Base-by-base conservation (phyloP, 2,113 vertebrate species). In the Chunga burmeisteri region DNA sequence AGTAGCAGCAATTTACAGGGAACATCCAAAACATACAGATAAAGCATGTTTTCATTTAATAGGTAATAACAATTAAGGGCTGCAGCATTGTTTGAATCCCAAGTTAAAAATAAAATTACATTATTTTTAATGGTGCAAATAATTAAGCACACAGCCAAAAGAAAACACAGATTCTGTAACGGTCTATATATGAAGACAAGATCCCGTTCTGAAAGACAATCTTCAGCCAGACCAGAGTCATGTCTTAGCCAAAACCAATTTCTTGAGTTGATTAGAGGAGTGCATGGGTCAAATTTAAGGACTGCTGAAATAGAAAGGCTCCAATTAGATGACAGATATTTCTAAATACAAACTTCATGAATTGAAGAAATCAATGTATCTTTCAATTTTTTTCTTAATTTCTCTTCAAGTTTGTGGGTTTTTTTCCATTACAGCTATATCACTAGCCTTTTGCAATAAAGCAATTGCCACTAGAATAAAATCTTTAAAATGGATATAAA, bases 311-410 rank as follows among this genome's bases (percentile, higher is more conserved):
- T 6, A 81, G 14, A 72, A 72, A 53, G 10, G 5, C 5, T 47
- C 26, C 72, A 21, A 15, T 63, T 29, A 50, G 23, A 11, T 52
- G 10, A 40, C 22, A n/a, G 15, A 13, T 62, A 46, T n/a, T 67
- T 63, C 34, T 17, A 59, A 58, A 36, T 47, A 13, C 6, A 83
- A 40, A 34, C 25, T 38, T n/a, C 0, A 1, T 44, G 2, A 16
- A 40, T 12, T 53, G 10, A 29, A 84, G 34, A 90, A 66, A 59
- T 17, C 0, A 50, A 26, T 27, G 10, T 27, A 38, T 23, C 10
- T 77, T 83, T 32, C 21, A 27, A 23, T 3, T 0, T 11, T 44
- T 27, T 52, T 52, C 21, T 84, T 49, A 49, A 9, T 29, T 63
- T 87, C 11, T 80, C 34, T 44, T 77, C 5, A 61, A 25, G 19